Evolutionary conservation across 2,888 invertebrate species (phyloP).

Genomic region (Thysanoteuthis rhombus): DNA sequence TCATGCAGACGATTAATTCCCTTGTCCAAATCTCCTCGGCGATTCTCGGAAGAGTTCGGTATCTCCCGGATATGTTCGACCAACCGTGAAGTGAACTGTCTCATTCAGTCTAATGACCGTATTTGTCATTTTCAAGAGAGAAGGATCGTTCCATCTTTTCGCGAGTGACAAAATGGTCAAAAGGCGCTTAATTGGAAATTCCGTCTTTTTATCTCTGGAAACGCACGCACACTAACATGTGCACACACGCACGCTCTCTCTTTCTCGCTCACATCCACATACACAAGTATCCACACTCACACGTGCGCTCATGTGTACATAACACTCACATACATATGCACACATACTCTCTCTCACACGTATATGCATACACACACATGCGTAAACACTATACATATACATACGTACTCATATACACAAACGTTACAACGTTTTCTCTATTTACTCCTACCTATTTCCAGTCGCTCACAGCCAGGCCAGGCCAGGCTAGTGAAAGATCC

Average conservation of each 20-base stretch:
- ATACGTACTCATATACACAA: too few relatives aligned
- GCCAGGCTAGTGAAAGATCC: too few relatives aligned
- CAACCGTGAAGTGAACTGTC: background rate
- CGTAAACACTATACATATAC: too few relatives aligned
- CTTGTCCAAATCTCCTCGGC: background rate
- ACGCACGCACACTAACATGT: background rate
- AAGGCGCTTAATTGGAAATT: background rate
- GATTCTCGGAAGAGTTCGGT: background rate
- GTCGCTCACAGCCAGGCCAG: too few relatives aligned
- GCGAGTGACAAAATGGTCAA: background rate
- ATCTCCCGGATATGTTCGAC: background rate
- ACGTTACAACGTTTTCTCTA: too few relatives aligned
- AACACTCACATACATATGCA: too few relatives aligned
- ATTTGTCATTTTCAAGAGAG: background rate
- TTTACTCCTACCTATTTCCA: too few relatives aligned
- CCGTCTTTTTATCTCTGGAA: background rate
- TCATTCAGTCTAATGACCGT: background rate
- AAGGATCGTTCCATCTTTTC: background rate
- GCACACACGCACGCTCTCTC: too few relatives aligned
- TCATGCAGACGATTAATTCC: background rate
- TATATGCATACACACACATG: too few relatives aligned
- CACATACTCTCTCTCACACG: too few relatives aligned
- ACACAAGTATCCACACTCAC: background rate
- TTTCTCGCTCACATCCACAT: background rate
- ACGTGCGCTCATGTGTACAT: too few relatives aligned